phyloP scores from a whole-genome alignment of 1,140 invertebrate genomes.

The Delia radicum region DNA sequence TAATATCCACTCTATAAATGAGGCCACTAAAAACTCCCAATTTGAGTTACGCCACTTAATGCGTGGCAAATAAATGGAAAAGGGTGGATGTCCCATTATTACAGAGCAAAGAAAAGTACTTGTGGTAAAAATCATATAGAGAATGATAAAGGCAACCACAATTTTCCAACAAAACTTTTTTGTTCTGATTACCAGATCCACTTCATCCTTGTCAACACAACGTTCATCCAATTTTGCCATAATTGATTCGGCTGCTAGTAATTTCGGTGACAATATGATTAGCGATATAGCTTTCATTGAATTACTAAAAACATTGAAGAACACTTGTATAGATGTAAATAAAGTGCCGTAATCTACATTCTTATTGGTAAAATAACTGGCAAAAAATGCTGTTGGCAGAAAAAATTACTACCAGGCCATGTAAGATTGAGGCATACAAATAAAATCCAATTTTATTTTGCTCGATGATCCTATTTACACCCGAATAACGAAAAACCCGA shows the following conservation, averaged over 20 bases:
- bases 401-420: neutral
- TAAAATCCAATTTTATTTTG: neutral
- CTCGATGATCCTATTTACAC: neutral
- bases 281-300: slow-evolving; percentile 32
- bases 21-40: slow-evolving; percentile 31
- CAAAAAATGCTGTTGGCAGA: slow-evolving; percentile 6
- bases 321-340: slow-evolving; percentile 30
- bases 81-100: slow-evolving; percentile 33
- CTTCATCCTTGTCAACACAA: slow-evolving; percentile 27
- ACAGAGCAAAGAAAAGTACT: slow-evolving; percentile 34
- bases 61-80: slow-evolving; percentile 35
- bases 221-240: slow-evolving; percentile 31
- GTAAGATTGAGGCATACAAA: neutral
- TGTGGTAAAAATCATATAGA: slow-evolving; percentile 33
- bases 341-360: neutral
- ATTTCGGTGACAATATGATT: slow-evolving; percentile 19
- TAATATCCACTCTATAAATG: slow-evolving; percentile 35
- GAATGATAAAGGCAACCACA: slow-evolving; percentile 32
- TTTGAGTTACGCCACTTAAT: slow-evolving; percentile 34
- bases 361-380: neutral
- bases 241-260: slow-evolving; percentile 28
- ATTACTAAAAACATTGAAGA: slow-evolving; percentile 35
- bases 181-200: slow-evolving; percentile 10
- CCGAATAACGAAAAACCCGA: neutral
- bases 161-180: slow-evolving; percentile 30